Percentiles rank a stretch among this genome's conserved stretches.
Conservation (phyloP, 2,888 invertebrate genomes). For the Nebria salina region DNA sequence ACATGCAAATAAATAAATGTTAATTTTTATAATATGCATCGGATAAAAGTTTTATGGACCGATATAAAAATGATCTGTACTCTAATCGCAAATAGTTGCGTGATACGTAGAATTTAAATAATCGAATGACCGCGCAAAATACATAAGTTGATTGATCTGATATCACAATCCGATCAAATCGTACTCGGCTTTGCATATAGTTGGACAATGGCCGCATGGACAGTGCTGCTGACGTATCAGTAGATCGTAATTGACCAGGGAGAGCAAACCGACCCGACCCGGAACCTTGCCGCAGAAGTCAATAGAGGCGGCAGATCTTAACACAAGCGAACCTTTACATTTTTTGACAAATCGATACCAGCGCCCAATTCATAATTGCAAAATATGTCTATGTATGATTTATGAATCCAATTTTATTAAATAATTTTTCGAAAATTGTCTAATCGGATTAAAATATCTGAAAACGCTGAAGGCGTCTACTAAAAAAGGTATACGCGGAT, state of each 20-base stretch:
- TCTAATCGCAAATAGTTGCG: neutral
- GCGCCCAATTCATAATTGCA: too few relatives aligned
- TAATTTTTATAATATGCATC: neutral
- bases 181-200: neutral
- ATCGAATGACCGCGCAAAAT: too few relatives aligned
- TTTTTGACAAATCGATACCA: neutral
- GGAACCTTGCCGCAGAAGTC: too few relatives aligned
- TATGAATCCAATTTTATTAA: too few relatives aligned
- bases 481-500: neutral
- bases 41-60: neutral
- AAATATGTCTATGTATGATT: neutral
- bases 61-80: neutral
- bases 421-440: neutral
- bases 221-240: slow-evolving; percentile 12
- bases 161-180: neutral
- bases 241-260: slow-evolving; percentile 9
- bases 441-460: neutral
- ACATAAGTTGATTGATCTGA: neutral
- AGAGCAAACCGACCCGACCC: neutral
- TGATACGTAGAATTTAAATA: neutral
- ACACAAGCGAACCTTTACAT: too few relatives aligned
- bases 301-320: too few relatives aligned
- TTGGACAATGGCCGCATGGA: slow-evolving; percentile 6
- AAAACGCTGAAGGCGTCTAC: neutral
- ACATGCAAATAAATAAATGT: neutral